Conservation (phyloP, 2,888 invertebrate genomes). For the Mayetiola destructor region DNA sequence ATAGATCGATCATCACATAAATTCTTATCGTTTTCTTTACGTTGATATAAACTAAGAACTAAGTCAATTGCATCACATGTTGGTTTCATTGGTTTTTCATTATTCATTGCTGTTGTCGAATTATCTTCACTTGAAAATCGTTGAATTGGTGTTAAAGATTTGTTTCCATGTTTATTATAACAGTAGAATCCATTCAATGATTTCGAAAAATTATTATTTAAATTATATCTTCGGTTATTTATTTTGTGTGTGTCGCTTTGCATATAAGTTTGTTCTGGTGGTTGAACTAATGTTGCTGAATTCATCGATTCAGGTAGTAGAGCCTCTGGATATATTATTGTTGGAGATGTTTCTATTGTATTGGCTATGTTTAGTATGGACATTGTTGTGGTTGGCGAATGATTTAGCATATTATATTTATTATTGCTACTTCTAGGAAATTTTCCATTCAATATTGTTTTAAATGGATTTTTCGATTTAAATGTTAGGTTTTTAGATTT, state of each 20-base stretch:
- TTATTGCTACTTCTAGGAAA: slow-evolving; percentile 32
- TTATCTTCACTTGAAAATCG: slow-evolving; percentile 14
- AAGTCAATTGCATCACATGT: slow-evolving; percentile 5
- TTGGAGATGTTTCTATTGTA: background rate
- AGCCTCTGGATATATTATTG: background rate
- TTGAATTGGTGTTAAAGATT: slow-evolving; percentile 9
- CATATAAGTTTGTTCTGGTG: background rate
- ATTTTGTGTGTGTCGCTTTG: background rate
- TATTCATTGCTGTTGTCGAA: background rate
- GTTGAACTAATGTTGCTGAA: background rate
- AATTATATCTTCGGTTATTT: background rate
- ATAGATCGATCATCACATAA: slow-evolving; percentile 7
- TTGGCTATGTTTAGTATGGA: background rate
- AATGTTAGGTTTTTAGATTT: slow-evolving; percentile 20
- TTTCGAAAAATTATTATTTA: slow-evolving; percentile 10
- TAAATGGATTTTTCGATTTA: slow-evolving; percentile 25
- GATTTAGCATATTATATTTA: slow-evolving; percentile 25
- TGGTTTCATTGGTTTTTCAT: background rate
- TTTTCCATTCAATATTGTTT: slow-evolving; percentile 30
- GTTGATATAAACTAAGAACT: background rate
- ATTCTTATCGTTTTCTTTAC: slow-evolving; percentile 5
- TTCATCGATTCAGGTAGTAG: background rate
- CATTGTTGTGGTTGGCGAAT: background rate
- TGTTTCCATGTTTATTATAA: background rate
- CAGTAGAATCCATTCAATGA: slow-evolving; percentile 5